These are phyloP conservation scores for Drosophila sp. DNA, from an alignment of 1,140 invertebrate species.

Conservation along the genomic window DNA sequence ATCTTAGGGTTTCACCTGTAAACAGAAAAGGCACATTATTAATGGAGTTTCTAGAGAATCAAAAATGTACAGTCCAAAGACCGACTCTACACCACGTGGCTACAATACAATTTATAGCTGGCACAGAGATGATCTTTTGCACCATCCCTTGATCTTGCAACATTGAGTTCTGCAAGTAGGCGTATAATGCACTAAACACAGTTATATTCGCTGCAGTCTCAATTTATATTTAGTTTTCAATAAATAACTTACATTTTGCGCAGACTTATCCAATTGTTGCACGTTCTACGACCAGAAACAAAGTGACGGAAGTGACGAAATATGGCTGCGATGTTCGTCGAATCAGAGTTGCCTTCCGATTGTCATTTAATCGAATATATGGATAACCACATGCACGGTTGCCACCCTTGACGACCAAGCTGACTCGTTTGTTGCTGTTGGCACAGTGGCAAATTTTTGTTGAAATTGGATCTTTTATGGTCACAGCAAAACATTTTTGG, in stretches of 20 bases:
- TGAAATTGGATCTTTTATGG: too few species aligned
- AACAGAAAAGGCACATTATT: slow-evolving; percentile 13
- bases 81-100: slow-evolving; percentile 49
- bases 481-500: too few species aligned
- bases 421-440: too few species aligned
- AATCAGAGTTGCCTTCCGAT: slow-evolving; percentile 1
- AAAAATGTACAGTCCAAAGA: slow-evolving; percentile 33
- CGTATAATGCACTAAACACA: slow-evolving; percentile 44
- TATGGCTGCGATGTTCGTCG: slow-evolving; percentile 28
- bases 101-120: slow-evolving; percentile 35
- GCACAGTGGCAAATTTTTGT: too few species aligned
- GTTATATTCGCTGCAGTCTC: slow-evolving; percentile 73
- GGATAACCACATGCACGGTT: too few species aligned
- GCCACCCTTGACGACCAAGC: too few species aligned
- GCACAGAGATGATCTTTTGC: slow-evolving; percentile 3
- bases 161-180: slow-evolving; percentile 71
- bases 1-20: slow-evolving; percentile 47
- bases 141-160: slow-evolving; percentile 58
- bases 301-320: slow-evolving; percentile 30
- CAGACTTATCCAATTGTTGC: background rate
- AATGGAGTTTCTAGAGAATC: slow-evolving; percentile 1
- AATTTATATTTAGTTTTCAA: background rate
- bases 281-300: slow-evolving; percentile 1
- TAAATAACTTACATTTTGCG: slow-evolving; percentile 27
- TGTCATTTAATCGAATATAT: background rate